Percentiles rank a stretch among this genome's conserved stretches.
These are phyloP conservation scores for Thecophora atra DNA, from an alignment of 2,888 invertebrate species.

Conservation along the genomic window DNA sequence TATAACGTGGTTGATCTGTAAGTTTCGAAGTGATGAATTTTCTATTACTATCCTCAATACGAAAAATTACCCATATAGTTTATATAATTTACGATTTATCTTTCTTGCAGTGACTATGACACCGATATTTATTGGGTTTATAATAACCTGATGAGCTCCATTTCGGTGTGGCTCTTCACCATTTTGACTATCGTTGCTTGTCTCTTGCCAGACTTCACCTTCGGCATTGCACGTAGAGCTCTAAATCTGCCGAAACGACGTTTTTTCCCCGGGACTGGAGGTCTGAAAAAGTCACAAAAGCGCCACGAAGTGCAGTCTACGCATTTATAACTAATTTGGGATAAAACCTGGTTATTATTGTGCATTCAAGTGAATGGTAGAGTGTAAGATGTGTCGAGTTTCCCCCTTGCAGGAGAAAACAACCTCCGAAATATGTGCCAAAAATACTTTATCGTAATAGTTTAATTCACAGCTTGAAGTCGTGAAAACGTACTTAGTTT, in stretches of 20 bases:
- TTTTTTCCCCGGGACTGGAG: slow-evolving; percentile 58
- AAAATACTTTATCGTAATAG: background rate
- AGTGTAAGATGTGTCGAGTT: background rate
- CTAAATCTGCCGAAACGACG: slow-evolving; percentile 56
- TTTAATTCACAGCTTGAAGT: background rate
- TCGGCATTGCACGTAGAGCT: slow-evolving; percentile 54
- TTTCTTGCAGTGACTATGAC: slow-evolving; percentile 65
- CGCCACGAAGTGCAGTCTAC: slow-evolving; percentile 54
- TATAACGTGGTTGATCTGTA: slow-evolving; percentile 72
- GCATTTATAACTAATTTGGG: slow-evolving; percentile 47
- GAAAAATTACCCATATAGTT: too few relatives aligned
- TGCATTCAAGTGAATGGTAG: background rate
- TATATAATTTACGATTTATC: too few relatives aligned
- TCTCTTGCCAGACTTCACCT: slow-evolving; percentile 70
- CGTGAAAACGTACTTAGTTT: background rate
- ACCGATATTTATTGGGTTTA: slow-evolving; percentile 72
- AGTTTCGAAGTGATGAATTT: slow-evolving; percentile 63
- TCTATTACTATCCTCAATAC: too few relatives aligned
- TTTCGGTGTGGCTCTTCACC: slow-evolving; percentile 72
- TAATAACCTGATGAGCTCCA: slow-evolving; percentile 69
- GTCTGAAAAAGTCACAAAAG: slow-evolving; percentile 47
- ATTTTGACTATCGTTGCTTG: slow-evolving; percentile 67
- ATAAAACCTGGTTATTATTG: background rate
- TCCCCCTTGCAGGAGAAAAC: background rate
- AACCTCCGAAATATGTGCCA: background rate